Conservation (phyloP, 2,888 invertebrate species). For the Iphiclides podalirius region DNA sequence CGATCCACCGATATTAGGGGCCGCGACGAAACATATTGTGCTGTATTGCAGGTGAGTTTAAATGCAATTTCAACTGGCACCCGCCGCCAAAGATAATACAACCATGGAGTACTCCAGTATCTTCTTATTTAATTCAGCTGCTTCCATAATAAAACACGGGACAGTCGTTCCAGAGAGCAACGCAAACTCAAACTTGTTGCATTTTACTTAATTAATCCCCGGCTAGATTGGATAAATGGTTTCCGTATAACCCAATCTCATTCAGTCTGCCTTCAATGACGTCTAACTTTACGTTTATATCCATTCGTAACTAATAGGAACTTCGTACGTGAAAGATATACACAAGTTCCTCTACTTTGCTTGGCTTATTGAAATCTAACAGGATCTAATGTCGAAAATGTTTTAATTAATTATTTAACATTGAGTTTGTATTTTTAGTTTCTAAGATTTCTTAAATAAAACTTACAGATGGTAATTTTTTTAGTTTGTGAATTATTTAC, state of each 20-base stretch:
- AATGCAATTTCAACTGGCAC: constrained; percentile 33
- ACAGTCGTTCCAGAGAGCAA: constrained; percentile 67
- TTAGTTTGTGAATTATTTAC: too few relatives aligned
- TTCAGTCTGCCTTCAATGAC: constrained; percentile 14
- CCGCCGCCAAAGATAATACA: constrained; percentile 42
- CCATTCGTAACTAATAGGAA: constrained; percentile 15
- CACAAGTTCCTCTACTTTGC: constrained; percentile 3
- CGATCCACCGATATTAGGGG: constrained; percentile 12
- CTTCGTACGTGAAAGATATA: constrained; percentile 15
- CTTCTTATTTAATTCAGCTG: constrained; percentile 68
- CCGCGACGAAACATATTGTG: constrained; percentile 1
- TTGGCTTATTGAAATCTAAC: constrained; percentile 1
- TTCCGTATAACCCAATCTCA: constrained; percentile 49
- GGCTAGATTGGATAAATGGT: constrained; percentile 67
- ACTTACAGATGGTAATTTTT: too few relatives aligned
- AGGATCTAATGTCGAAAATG: constrained; percentile 3
- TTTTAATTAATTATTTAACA: not conserved
- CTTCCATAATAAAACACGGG: constrained; percentile 70
- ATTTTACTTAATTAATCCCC: constrained; percentile 77
- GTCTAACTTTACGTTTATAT: constrained; percentile 18
- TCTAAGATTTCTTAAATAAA: not conserved
- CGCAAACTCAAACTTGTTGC: constrained; percentile 77
- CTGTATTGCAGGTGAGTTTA: constrained; percentile 29
- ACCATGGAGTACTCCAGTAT: constrained; percentile 37
- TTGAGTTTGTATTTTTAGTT: not conserved